These are phyloP conservation scores for Tringa solitaria DNA, from an alignment of 2,113 vertebrate species.

Conservation along the genomic window DNA sequence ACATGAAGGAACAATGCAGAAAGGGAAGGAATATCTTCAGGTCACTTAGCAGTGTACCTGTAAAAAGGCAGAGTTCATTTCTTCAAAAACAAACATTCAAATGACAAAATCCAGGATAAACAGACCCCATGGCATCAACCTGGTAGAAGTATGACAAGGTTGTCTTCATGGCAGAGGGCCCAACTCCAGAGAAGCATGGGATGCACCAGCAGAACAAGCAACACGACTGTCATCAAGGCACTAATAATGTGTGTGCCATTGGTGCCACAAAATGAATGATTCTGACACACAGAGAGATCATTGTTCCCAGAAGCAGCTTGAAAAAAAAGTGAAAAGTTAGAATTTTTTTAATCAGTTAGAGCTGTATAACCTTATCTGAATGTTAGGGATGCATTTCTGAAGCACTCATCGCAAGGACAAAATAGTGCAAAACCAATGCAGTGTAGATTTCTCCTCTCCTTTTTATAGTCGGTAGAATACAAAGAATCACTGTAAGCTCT, in stretches of 20 bases:
- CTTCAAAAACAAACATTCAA: background rate
- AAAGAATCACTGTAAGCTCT: background rate
- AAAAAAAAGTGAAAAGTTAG: background rate
- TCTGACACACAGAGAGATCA: background rate
- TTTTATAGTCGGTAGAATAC: background rate
- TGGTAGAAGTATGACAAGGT: background rate
- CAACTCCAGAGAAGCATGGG: background rate
- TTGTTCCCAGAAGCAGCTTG: background rate
- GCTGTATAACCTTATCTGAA: background rate
- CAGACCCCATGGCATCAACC: background rate
- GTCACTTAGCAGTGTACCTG: background rate
- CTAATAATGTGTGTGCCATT: fast-evolving
- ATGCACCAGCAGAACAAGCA: background rate
- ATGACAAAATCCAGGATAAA: background rate
- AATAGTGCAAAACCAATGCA: background rate
- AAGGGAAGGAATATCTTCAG: background rate
- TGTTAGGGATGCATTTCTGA: background rate
- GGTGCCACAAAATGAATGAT: background rate
- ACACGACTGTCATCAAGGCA: background rate
- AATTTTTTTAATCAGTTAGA: background rate
- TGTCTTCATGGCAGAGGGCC: background rate
- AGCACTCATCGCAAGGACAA: background rate
- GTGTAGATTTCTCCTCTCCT: background rate
- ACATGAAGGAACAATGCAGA: background rate
- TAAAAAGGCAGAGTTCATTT: background rate